These are phyloP conservation scores for Antidorcas marsupialis DNA, from an alignment of 2,113 vertebrate genomes.

Conservation along the genomic window DNA sequence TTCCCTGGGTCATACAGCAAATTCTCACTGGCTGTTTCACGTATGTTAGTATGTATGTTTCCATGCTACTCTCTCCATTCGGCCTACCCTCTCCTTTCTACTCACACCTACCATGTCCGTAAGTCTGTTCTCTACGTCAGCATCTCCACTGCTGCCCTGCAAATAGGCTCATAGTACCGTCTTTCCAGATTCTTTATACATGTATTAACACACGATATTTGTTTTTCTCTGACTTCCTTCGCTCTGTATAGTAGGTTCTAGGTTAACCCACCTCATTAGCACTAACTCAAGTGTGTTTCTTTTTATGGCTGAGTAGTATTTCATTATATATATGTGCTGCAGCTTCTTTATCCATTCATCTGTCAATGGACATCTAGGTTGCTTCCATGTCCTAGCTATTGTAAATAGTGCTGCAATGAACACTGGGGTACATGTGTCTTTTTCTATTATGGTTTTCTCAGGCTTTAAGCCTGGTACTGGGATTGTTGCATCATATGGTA, in stretches of 20 bases:
- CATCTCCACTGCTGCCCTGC: background rate
- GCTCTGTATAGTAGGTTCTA: background rate
- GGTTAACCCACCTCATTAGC: background rate
- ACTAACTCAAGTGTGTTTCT: background rate
- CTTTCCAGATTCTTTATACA: background rate
- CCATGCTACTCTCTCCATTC: background rate
- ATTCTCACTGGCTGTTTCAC: background rate
- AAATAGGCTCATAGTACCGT: background rate
- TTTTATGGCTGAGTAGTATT: background rate
- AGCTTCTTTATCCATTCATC: background rate
- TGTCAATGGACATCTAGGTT: background rate
- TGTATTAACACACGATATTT: background rate
- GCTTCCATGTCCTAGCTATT: background rate
- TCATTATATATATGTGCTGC: background rate
- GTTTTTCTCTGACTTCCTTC: background rate
- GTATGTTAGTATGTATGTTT: background rate
- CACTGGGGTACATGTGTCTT: background rate
- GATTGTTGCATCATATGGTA: background rate
- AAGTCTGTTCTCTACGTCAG: background rate
- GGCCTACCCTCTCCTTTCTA: background rate
- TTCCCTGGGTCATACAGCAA: background rate
- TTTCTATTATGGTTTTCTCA: background rate
- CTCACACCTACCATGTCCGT: background rate
- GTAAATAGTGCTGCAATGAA: background rate
- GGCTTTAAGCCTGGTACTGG: background rate